A percentile compares a stretch with the other conserved stretches of the same genome.
phyloP scores from a whole-genome alignment of 2,113 vertebrate genomes.

The Rhinoderma darwinii region DNA sequence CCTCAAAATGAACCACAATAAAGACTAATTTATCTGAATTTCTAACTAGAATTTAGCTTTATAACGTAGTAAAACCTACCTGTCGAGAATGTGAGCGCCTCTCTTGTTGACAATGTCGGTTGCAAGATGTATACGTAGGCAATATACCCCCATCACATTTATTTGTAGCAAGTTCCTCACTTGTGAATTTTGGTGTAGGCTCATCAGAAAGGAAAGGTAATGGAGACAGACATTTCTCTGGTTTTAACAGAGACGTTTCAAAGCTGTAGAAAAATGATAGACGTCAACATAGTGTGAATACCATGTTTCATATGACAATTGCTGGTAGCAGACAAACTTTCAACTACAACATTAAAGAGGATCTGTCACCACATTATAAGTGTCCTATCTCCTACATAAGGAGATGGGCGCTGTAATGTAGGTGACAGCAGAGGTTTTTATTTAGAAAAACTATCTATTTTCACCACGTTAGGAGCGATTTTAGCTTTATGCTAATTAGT shows the following conservation, averaged over 20 bases:
- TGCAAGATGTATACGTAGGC: slow-evolving; percentile 71
- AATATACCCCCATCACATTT: slow-evolving; percentile 69
- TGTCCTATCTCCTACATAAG: no score
- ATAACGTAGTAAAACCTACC: slow-evolving; percentile 65
- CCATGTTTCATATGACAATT: background rate
- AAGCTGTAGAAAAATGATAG: background rate
- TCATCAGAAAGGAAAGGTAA: slow-evolving; percentile 74
- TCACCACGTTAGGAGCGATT: no score
- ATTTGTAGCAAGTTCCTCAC: slow-evolving; percentile 74
- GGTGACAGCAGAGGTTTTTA: no score
- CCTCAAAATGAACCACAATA: background rate
- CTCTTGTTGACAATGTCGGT: slow-evolving; percentile 75
- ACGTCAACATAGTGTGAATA: background rate
- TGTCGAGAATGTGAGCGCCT: slow-evolving; percentile 69
- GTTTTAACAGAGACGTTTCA: slow-evolving; percentile 75
- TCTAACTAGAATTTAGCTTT: background rate
- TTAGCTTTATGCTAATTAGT: no score
- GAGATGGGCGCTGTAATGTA: no score
- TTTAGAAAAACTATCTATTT: no score
- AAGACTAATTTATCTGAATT: background rate
- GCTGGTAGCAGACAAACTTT: background rate
- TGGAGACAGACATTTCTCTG: slow-evolving; percentile 84
- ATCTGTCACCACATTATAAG: no score
- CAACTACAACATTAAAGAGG: background rate
- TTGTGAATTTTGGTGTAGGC: slow-evolving; percentile 76